Evolutionary conservation across 2,888 invertebrate genomes (phyloP).

Genomic region (Microchrysa polita): DNA sequence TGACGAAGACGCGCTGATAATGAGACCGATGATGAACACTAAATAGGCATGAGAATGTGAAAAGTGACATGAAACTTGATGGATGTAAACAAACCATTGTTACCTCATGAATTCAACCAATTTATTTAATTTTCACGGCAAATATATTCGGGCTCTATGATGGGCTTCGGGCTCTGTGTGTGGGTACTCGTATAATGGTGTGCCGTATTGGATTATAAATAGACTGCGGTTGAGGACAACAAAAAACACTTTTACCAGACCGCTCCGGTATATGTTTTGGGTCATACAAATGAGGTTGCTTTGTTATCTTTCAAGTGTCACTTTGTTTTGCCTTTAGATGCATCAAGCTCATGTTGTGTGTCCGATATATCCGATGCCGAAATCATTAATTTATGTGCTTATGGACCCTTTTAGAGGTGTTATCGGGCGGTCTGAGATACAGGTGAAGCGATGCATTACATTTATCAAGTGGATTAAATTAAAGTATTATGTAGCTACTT

Average conservation of each 20-base stretch:
- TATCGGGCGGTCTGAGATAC: not conserved
- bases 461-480: no score
- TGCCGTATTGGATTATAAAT: constrained; percentile 45
- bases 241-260: constrained; percentile 36
- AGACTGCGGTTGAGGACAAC: constrained; percentile 40
- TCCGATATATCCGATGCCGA: not conserved
- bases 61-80: constrained; percentile 44
- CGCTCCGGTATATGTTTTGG: constrained; percentile 45
- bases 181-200: no score
- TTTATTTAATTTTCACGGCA: constrained; percentile 47
- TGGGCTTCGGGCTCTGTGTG: no score
- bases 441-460: not conserved
- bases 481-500: no score
- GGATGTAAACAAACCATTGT: constrained; percentile 51
- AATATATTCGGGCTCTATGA: no score
- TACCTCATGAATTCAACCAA: constrained; percentile 46
- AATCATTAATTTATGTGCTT: not conserved
- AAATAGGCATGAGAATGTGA: constrained; percentile 44
- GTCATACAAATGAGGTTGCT: constrained; percentile 46
- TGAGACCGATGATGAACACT: constrained; percentile 36
- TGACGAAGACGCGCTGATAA: constrained; percentile 40
- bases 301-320: constrained; percentile 44
- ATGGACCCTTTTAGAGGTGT: not conserved
- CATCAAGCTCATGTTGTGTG: not conserved
- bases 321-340: constrained; percentile 28